Evolutionary conservation across 2,797 vertebrate species (phyloP), one percentile per base, ranked within the genome.

Genomic region (Anguilla anguilla): DNA sequence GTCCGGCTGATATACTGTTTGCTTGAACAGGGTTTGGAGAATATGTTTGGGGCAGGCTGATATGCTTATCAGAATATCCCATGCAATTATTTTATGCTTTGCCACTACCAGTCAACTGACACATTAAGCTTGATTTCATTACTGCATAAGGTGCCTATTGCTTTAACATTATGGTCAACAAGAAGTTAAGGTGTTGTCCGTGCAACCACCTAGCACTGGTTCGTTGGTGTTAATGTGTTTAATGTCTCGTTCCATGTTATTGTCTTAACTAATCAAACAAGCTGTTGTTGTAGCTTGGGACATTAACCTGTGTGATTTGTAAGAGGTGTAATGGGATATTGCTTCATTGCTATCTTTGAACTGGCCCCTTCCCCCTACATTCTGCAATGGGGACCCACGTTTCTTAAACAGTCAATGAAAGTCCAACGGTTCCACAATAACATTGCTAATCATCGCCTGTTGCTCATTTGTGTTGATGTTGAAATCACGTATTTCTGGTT

Each of bases 141-240:
- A 49, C 53, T 74, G 72, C 51, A 3, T 69, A 19, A 3, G 7
- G 15, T 77, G 86, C 7, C 28, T 67, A 19, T n/a, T 39, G 81
- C 88, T 85, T 59, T 85, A 61, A 61, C 72, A 53, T 43, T 17
- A 7, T 61, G 55, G 35, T 88, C 69, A 10, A 72, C 87, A 83
- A 86, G 86, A 85, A 51, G 72, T 85, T 88, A 81, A 87, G 83
- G 1, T 87, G 43, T 53, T 84, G 77, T 77, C 74, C n/a, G 31
- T 64, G 67, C 6, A 43, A 35, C 1, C 57, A 19, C 6, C 82
- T 61, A 53, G 39, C 86, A 35, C 59, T 85, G 31, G 51, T 72
- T 85, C 28, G n/a, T 67, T 55, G 31, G n/a, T 84, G 43, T 72
- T 46, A 17, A 28, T 49, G 17, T 5, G 15, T 46, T 86, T 61